Conservation (phyloP, 1,140 invertebrate genomes). For the Pseudomyrmex concolor region DNA sequence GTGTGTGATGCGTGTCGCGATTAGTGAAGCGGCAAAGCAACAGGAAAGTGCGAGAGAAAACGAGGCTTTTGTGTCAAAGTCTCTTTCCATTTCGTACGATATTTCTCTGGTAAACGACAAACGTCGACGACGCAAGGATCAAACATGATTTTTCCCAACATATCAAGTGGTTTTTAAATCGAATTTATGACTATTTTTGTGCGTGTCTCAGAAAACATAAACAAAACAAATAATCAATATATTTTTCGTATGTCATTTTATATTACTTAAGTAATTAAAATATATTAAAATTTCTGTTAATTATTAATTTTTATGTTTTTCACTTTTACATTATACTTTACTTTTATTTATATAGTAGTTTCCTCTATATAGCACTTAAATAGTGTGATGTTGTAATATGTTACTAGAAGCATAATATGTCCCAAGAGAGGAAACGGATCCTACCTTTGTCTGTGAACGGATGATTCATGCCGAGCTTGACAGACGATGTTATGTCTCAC, state of each 20-base stretch:
- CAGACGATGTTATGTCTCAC: constrained; percentile 41
- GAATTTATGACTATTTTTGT: not conserved
- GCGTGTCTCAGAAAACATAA: not conserved
- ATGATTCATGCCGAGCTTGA: constrained; percentile 63
- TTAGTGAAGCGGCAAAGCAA: constrained; percentile 76
- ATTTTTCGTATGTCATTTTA: too few relatives aligned
- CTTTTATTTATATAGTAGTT: too few relatives aligned
- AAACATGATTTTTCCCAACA: not conserved
- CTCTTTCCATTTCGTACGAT: constrained; percentile 57
- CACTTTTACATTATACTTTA: too few relatives aligned
- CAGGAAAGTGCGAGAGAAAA: constrained; percentile 81
- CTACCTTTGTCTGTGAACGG: constrained; percentile 54
- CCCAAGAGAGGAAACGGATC: constrained; percentile 63
- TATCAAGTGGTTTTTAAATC: not conserved
- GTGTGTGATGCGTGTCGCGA: constrained; percentile 58
- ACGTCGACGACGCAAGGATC: constrained; percentile 17
- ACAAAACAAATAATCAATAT: constrained; percentile 5
- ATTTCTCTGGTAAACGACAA: constrained; percentile 50
- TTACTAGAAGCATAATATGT: constrained; percentile 61
- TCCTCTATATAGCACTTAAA: constrained; percentile 34
- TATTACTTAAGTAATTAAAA: too few relatives aligned
- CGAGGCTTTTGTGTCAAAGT: constrained; percentile 81
- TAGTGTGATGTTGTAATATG: constrained; percentile 61
- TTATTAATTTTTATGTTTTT: too few relatives aligned
- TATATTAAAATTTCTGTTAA: too few relatives aligned